Conservation (phyloP, 2,888 invertebrate species). For the Thymelicus lineola region DNA sequence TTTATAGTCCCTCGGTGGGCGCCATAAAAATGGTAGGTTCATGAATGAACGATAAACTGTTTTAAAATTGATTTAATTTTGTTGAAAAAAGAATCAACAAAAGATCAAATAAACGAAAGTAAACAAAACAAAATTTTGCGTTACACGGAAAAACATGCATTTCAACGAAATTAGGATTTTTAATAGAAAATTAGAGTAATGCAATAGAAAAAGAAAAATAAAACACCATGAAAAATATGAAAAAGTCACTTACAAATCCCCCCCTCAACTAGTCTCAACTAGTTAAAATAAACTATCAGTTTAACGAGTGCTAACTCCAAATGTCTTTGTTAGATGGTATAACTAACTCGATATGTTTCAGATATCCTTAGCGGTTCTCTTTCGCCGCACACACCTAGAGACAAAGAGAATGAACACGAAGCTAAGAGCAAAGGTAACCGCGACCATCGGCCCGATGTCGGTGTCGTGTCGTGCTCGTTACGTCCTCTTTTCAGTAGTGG, state of each 20-base stretch:
- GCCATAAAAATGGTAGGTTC: too few relatives aligned
- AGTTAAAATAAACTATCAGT: neutral
- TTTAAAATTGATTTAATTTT: too few relatives aligned
- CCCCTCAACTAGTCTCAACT: neutral
- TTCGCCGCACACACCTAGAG: slow-evolving; percentile 85
- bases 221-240: too few relatives aligned
- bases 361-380: slow-evolving; percentile 92
- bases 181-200: too few relatives aligned
- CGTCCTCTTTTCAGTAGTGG: slow-evolving; percentile 53
- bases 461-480: slow-evolving; percentile 63
- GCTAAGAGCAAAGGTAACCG: slow-evolving; percentile 90
- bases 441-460: slow-evolving; percentile 48
- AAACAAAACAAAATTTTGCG: too few relatives aligned
- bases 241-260: too few relatives aligned
- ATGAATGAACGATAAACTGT: too few relatives aligned
- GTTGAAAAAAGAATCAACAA: too few relatives aligned
- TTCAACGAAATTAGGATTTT: too few relatives aligned
- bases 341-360: slow-evolving; percentile 79
- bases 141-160: too few relatives aligned
- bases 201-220: too few relatives aligned
- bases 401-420: slow-evolving; percentile 90
- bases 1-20: neutral
- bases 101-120: too few relatives aligned
- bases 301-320: neutral
- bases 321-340: slow-evolving; percentile 38